Conservation (phyloP, 2,888 invertebrate species). For the Lampropteryx suffumata region DNA sequence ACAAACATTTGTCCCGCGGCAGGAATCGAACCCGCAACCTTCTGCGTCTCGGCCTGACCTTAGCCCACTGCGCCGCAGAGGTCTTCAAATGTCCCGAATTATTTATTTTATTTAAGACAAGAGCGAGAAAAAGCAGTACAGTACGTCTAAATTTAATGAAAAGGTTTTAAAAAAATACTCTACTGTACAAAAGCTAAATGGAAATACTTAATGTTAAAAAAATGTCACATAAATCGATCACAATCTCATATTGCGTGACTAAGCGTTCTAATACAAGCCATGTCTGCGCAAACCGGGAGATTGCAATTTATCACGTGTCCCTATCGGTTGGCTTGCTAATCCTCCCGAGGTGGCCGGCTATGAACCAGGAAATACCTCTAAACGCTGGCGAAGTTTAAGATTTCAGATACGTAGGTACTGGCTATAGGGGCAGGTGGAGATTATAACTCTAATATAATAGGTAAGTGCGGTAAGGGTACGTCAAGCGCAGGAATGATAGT, state of each 20-base stretch:
- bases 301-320: constrained; percentile 23
- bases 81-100: no score
- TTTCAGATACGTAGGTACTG: constrained; percentile 2
- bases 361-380: constrained; percentile 14
- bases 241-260: constrained; percentile 15
- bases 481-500: no score
- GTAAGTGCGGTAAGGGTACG: no score
- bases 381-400: constrained; percentile 13
- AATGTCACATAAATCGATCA: background rate
- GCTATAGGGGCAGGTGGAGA: background rate
- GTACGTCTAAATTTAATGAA: no score
- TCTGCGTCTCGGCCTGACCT: no score
- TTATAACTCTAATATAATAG: background rate
- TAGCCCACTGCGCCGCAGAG: no score
- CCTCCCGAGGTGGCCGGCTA: constrained; percentile 18
- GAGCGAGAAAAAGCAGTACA: no score
- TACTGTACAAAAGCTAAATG: no score
- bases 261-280: constrained; percentile 10
- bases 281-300: constrained; percentile 12
- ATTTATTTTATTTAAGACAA: no score
- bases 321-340: constrained; percentile 20
- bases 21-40: no score
- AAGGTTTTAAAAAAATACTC: no score
- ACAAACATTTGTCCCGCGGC: no score
- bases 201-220: background rate